Percentiles rank a stretch among this genome's conserved stretches.
These are phyloP conservation scores for Capitulum mitella DNA, from an alignment of 2,888 invertebrate genomes.

Conservation along the genomic window DNA sequence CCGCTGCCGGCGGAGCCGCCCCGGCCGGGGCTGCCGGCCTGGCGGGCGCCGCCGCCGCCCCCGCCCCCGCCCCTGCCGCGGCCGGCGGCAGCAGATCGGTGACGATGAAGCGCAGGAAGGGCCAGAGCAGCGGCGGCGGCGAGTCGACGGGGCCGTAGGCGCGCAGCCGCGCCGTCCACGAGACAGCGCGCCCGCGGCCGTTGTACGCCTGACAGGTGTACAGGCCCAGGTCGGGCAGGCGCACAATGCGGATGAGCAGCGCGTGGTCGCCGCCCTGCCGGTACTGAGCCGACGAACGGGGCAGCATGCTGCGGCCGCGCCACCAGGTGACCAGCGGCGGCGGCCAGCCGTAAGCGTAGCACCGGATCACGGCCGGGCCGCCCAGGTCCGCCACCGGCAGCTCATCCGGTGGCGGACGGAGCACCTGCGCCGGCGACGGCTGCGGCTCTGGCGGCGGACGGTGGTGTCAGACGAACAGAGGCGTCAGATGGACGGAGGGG, in stretches of 20 bases:
- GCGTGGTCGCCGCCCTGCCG: slow-evolving; percentile 69
- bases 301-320: slow-evolving; percentile 66
- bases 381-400: slow-evolving; percentile 53
- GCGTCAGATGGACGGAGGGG: too few relatives aligned
- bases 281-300: slow-evolving; percentile 54
- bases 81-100: background rate
- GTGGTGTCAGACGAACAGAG: too few relatives aligned
- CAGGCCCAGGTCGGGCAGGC: slow-evolving; percentile 64
- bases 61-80: background rate
- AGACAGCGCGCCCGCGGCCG: slow-evolving; percentile 64
- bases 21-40: background rate
- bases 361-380: slow-evolving; percentile 61
- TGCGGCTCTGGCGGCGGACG: background rate
- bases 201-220: slow-evolving; percentile 89
- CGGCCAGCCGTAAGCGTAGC: slow-evolving; percentile 75
- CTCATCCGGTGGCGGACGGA: background rate
- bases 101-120: background rate
- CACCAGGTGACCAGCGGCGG: slow-evolving; percentile 75
- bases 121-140: slow-evolving; percentile 8
- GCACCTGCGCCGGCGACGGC: background rate
- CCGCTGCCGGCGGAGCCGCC: background rate
- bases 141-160: slow-evolving; percentile 43
- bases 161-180: slow-evolving; percentile 65
- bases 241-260: slow-evolving; percentile 63
- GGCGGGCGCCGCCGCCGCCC: background rate